A percentile compares a stretch with the other conserved stretches of the same genome.
These are phyloP conservation scores for Eledona agricola DNA, from an alignment of 2,888 invertebrate species.

Conservation along the genomic window DNA sequence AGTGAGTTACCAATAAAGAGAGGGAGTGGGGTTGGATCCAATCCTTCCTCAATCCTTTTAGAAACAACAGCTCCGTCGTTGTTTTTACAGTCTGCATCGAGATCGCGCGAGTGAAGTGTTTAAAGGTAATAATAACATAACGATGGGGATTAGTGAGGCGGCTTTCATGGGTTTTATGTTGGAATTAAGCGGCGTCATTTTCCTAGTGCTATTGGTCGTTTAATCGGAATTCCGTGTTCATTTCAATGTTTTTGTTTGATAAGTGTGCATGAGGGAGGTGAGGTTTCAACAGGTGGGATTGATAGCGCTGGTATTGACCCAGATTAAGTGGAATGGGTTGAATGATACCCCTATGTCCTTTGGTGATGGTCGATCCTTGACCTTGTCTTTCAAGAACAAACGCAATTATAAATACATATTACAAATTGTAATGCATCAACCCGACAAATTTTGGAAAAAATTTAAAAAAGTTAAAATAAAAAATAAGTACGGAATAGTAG, in stretches of 20 bases:
- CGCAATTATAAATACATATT: too few species aligned
- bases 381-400: too few species aligned
- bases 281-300: constrained; percentile 43
- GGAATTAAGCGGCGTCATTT: constrained; percentile 1
- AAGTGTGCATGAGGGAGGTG: constrained; percentile 1
- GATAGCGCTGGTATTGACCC: constrained; percentile 46
- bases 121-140: neutral
- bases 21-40: constrained; percentile 49
- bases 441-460: too few species aligned
- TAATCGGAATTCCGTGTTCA: constrained; percentile 14
- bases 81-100: constrained; percentile 45
- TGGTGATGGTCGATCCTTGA: constrained; percentile 6
- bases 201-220: neutral
- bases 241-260: constrained; percentile 17
- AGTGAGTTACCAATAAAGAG: constrained; percentile 58
- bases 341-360: constrained; percentile 19
- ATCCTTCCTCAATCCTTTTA: constrained; percentile 50
- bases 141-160: constrained; percentile 1
- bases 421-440: too few species aligned
- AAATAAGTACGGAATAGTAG: too few species aligned
- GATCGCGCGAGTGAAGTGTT: constrained; percentile 22
- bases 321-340: constrained; percentile 36
- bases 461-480: too few species aligned
- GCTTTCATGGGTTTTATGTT: neutral
- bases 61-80: too few species aligned